These are phyloP conservation scores for Cheirogaleus major DNA, from an alignment of 2,797 vertebrate genomes.

Conservation along the genomic window DNA sequence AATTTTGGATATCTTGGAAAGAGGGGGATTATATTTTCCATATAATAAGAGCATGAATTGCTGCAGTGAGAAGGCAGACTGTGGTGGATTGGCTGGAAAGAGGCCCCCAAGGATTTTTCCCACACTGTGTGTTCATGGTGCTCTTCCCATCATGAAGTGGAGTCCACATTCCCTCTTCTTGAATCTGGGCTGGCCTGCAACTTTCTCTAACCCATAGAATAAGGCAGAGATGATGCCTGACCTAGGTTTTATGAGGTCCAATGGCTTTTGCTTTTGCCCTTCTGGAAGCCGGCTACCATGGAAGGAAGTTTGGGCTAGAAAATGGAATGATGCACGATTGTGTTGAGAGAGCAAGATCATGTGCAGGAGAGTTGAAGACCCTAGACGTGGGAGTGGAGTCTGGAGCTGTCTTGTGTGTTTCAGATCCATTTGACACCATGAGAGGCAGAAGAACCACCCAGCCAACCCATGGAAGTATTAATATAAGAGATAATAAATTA, in stretches of 20 bases:
- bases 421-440: background rate
- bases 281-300: background rate
- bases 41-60: background rate
- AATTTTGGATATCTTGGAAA: background rate
- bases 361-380: background rate
- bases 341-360: background rate
- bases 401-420: fast-evolving
- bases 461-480: background rate
- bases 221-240: background rate
- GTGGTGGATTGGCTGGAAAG: background rate
- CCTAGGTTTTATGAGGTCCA: background rate
- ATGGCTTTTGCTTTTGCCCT: background rate
- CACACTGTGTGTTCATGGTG: fast-evolving
- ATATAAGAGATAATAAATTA: background rate
- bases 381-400: no score
- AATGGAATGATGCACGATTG: background rate
- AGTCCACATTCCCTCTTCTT: background rate
- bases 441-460: background rate
- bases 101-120: background rate
- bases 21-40: background rate
- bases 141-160: background rate
- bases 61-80: background rate
- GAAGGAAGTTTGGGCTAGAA: background rate
- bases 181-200: no score
- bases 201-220: background rate